Percentiles rank a stretch among this genome's conserved stretches.
Conservation (phyloP, 1,140 invertebrate genomes). For the Condylostylus longicornis region DNA sequence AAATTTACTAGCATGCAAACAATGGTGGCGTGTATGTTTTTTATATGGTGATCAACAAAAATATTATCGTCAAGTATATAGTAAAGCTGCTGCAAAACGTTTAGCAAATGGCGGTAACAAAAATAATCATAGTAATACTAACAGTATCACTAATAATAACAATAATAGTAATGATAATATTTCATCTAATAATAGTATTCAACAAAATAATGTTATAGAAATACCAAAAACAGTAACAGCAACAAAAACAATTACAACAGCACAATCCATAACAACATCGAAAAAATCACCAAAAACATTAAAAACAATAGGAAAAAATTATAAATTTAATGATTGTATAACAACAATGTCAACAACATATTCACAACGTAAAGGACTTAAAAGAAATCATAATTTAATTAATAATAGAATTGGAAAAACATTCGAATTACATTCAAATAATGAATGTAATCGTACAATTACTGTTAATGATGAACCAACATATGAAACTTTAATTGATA, state of each 20-base stretch:
- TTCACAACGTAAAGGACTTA: too few species aligned
- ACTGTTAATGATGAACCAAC: too few species aligned
- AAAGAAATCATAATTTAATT: too few species aligned
- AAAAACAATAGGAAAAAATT: too few species aligned
- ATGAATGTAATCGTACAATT: too few species aligned
- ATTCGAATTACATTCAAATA: too few species aligned
- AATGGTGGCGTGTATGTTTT: slow-evolving; percentile 79
- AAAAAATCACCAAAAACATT: too few species aligned
- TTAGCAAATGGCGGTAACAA: slow-evolving; percentile 18
- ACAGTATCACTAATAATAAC: slow-evolving; percentile 12
- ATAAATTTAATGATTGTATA: too few species aligned
- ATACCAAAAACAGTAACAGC: slow-evolving; percentile 1
- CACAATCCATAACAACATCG: neutral
- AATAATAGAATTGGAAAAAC: too few species aligned
- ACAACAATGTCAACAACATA: too few species aligned
- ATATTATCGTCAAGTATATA: slow-evolving; percentile 64
- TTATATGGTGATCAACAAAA: slow-evolving; percentile 72
- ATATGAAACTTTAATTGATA: too few species aligned
- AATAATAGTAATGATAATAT: slow-evolving; percentile 19
- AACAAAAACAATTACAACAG: too few species aligned
- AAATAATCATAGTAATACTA: slow-evolving; percentile 6
- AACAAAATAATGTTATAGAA: neutral
- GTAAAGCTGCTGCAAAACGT: slow-evolving; percentile 39
- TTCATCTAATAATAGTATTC: neutral
- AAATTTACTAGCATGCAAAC: slow-evolving; percentile 64